Base-by-base conservation (phyloP, 35 echinoderm and acorn worm species). In the Strongylocentrotus purpuratus region DNA sequence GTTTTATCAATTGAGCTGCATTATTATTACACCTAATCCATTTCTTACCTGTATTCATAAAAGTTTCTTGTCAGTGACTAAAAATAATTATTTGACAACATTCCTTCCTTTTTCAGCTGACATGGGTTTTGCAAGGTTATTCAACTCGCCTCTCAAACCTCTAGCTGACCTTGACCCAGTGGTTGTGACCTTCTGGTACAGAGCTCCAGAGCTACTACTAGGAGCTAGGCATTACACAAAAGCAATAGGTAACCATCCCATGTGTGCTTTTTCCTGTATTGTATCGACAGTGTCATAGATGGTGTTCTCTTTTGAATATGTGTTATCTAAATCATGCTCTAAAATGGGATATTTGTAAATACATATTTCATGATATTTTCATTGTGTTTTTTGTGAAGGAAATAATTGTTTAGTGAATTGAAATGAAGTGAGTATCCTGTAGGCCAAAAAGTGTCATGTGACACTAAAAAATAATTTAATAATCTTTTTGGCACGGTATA, bases 181-280 rank as follows among this genome's bases (percentile, higher is more conserved):
- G 41, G 98, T 99, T 12, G 98, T 99, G 6, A 99, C 98, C 41
- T 99, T 99, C 95, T 99, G 98, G 98, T 99, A 99, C 92, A 94
- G 98, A 86, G 98, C 98, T 12, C 98, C 98, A 31, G 98, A 99
- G 87, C 92, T 99, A 3, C 65, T 97, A 22, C 90, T 97, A 3
- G 98, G 96, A 85, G 98, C 98, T 4, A 97, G 98, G 94, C 97
- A 99, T 88, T 99, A 99, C 88, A 99, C 98, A n/a, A 99, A 99
- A 94, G 98, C 98, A 95, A 99, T 99, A 85, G 98, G 96, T 97
- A 95, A 96, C 22, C 2, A 22, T 78, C 65, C 65, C 65, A 78
- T 28, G 25, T n/a, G 5, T 28, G 22, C 20, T 7, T 78, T 78
- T 78, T 18, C 35, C 3, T 41, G 35, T 78, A 18, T 78, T 78